Percentiles rank a stretch among this genome's conserved stretches.
Conservation (phyloP, 2,797 vertebrate species). For the Tiaroga cobitis region DNA sequence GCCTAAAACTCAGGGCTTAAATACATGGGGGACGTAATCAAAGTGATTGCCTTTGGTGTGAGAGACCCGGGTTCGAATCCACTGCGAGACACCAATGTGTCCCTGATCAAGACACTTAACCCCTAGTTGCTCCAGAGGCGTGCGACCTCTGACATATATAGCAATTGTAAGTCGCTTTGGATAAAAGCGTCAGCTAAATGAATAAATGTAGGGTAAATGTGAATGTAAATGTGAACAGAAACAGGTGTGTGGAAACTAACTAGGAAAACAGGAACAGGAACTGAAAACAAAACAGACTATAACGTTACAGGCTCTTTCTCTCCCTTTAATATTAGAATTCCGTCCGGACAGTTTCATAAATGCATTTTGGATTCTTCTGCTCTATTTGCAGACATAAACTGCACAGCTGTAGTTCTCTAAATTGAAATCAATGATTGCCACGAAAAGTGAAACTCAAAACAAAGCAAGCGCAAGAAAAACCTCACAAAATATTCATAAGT, state of each 20-base stretch:
- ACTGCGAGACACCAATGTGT: too few relatives aligned
- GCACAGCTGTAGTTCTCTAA: slow-evolving; percentile 62
- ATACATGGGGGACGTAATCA: too few relatives aligned
- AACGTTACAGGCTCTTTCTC: background rate
- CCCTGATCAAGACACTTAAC: too few relatives aligned
- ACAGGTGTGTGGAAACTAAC: background rate
- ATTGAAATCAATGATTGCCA: slow-evolving; percentile 82
- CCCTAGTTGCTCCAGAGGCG: too few relatives aligned
- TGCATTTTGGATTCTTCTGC: slow-evolving; percentile 33
- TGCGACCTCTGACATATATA: too few relatives aligned
- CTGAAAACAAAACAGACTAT: background rate
- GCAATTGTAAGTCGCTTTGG: too few relatives aligned
- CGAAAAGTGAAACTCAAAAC: slow-evolving; percentile 58
- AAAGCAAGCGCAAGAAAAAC: slow-evolving; percentile 65
- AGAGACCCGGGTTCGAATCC: too few relatives aligned
- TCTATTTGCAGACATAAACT: slow-evolving; percentile 17
- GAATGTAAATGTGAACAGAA: background rate
- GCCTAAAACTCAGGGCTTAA: background rate
- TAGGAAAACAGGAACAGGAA: background rate
- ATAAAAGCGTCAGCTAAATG: too few relatives aligned
- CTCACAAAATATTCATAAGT: slow-evolving; percentile 81
- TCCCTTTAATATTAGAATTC: background rate
- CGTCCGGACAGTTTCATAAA: slow-evolving; percentile 5
- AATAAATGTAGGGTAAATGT: too few relatives aligned
- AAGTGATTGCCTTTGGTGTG: too few relatives aligned